phyloP scores from a whole-genome alignment of 2,888 invertebrate species.

The Andrena minutula region DNA sequence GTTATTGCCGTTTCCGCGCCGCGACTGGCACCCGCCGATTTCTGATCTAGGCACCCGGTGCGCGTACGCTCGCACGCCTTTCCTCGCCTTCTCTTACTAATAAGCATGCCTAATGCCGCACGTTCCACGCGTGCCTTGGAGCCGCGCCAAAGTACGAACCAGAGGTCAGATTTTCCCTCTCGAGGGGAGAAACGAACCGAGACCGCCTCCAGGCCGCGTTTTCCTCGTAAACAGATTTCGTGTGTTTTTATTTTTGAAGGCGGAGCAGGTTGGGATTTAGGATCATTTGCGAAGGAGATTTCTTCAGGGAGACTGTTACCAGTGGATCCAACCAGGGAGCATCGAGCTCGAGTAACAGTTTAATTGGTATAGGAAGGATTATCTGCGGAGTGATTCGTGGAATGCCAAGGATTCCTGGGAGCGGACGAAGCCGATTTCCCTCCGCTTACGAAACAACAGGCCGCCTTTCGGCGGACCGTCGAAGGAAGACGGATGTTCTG shows the following conservation, averaged over 20 bases:
- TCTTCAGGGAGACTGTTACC: not conserved
- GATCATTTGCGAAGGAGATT: not conserved
- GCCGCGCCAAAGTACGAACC: constrained; percentile 58
- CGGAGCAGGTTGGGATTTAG: not conserved
- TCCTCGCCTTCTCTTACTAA: constrained; percentile 52
- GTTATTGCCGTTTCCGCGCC: constrained; percentile 50
- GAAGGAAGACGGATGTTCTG: constrained; percentile 53
- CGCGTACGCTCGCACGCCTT: not conserved
- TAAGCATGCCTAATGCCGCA: constrained; percentile 63
- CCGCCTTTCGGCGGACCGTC: constrained; percentile 33
- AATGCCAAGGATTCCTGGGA: not conserved
- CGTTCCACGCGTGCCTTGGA: constrained; percentile 62
- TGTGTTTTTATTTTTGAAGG: too few species aligned
- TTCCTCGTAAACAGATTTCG: not conserved
- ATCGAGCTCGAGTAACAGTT: constrained; percentile 1
- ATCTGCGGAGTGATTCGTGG: constrained; percentile 17
- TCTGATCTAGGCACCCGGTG: constrained; percentile 36
- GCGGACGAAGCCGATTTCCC: constrained; percentile 14
- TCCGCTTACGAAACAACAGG: constrained; percentile 1
- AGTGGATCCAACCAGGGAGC: constrained; percentile 15
- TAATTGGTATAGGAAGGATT: constrained; percentile 8
- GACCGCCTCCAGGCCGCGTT: not conserved
- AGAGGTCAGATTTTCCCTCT: constrained; percentile 65
- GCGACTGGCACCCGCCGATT: constrained; percentile 21
- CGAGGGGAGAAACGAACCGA: constrained; percentile 54